Conservation (phyloP, 1,140 invertebrate species). For the Heliconius himera region DNA sequence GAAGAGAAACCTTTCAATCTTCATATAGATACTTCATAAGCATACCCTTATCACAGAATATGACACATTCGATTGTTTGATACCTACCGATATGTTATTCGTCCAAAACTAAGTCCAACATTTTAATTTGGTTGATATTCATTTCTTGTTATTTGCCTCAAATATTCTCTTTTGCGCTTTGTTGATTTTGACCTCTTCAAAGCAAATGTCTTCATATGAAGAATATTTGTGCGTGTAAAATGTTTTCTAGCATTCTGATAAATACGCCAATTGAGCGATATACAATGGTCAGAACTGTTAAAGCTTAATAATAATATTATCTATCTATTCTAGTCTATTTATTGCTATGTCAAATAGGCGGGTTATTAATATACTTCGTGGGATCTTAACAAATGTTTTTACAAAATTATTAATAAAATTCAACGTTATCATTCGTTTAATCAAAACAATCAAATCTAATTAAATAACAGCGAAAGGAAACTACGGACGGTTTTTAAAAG, state of each 20-base stretch:
- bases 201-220: slow-evolving; percentile 26
- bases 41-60: slow-evolving; percentile 79
- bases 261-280: slow-evolving; percentile 53
- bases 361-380: slow-evolving; percentile 72
- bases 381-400: slow-evolving; percentile 65
- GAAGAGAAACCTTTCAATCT: slow-evolving; percentile 49
- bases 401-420: slow-evolving; percentile 29
- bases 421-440: slow-evolving; percentile 25
- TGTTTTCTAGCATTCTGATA: slow-evolving; percentile 18
- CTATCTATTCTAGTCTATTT: slow-evolving; percentile 78
- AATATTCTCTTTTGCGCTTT: background rate
- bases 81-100: slow-evolving; percentile 69
- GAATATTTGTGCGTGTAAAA: slow-evolving; percentile 30
- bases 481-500: slow-evolving; percentile 64
- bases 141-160: background rate
- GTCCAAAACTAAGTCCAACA: slow-evolving; percentile 15
- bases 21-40: slow-evolving; percentile 64
- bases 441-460: slow-evolving; percentile 24
- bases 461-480: slow-evolving; percentile 33
- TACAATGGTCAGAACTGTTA: slow-evolving; percentile 57
- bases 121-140: background rate
- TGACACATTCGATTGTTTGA: slow-evolving; percentile 64
- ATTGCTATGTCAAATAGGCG: slow-evolving; percentile 81
- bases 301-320: slow-evolving; percentile 75
- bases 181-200: slow-evolving; percentile 35